Percentiles rank a stretch among this genome's conserved stretches.
phyloP scores from a whole-genome alignment of 2,113 vertebrate species.

The Leucopsar rothschildi region DNA sequence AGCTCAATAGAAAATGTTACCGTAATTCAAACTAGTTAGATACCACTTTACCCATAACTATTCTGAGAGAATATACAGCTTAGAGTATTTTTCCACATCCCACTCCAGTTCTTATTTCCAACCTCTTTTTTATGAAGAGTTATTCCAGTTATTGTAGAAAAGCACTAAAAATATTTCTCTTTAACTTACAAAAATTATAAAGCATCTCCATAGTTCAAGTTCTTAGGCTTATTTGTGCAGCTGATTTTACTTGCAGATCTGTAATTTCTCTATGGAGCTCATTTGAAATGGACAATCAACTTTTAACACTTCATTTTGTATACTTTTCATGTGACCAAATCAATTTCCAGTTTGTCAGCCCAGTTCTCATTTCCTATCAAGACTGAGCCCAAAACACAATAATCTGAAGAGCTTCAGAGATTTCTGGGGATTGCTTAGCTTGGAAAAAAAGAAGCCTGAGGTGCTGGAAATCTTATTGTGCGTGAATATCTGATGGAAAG shows the following conservation, averaged over 20 bases:
- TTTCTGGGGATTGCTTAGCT: background rate
- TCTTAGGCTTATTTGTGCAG: background rate
- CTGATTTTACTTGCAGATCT: background rate
- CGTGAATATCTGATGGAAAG: background rate
- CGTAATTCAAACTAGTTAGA: background rate
- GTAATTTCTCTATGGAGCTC: background rate
- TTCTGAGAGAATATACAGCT: background rate
- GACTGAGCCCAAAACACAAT: background rate
- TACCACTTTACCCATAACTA: background rate
- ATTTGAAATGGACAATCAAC: background rate
- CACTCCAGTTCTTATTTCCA: background rate
- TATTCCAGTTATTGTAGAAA: background rate
- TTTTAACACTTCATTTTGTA: background rate
- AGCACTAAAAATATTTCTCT: background rate
- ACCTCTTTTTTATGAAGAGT: background rate
- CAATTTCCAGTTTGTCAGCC: background rate
- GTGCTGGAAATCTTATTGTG: accelerated
- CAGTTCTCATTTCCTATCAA: background rate
- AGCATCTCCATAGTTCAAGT: background rate
- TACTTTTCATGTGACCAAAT: background rate
- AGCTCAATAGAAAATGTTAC: background rate
- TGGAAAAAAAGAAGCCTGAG: background rate
- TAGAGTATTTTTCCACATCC: background rate
- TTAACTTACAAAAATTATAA: background rate
- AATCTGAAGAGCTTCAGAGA: background rate